Evolutionary conservation across 2,113 vertebrate genomes (phyloP).

Genomic region (Anthoscopus minutus): DNA sequence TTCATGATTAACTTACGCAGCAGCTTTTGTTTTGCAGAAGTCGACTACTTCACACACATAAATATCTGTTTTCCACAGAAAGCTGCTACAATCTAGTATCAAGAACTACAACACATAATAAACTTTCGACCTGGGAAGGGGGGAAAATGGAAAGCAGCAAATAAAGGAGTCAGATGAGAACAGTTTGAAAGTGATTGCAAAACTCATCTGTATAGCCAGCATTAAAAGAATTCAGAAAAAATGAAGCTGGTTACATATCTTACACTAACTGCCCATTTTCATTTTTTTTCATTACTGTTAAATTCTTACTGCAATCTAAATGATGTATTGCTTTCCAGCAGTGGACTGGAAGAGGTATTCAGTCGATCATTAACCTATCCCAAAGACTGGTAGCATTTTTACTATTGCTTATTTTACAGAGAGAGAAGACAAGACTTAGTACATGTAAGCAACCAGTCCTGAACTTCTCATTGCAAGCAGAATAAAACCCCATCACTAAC

Average conservation of each 20-base stretch:
- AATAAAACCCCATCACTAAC: neutral
- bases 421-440: neutral
- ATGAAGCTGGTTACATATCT: neutral
- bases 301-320: neutral
- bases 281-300: neutral
- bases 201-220: neutral
- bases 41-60: neutral
- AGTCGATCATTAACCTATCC: neutral
- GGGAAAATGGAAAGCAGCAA: neutral
- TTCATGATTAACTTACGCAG: neutral
- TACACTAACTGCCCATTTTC: neutral
- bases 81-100: neutral
- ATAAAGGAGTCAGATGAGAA: neutral
- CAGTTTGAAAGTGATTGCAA: neutral
- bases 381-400: neutral
- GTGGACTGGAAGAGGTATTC: neutral
- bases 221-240: neutral
- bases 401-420: neutral
- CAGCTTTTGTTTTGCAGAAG: neutral
- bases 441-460: neutral
- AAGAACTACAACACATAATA: neutral
- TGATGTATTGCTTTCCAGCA: neutral
- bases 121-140: neutral
- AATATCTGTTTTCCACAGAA: neutral
- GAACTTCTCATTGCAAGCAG: neutral